These are phyloP conservation scores for Caenorhabditis japonica DNA, from an alignment of 2,888 invertebrate genomes.

Conservation along the genomic window DNA sequence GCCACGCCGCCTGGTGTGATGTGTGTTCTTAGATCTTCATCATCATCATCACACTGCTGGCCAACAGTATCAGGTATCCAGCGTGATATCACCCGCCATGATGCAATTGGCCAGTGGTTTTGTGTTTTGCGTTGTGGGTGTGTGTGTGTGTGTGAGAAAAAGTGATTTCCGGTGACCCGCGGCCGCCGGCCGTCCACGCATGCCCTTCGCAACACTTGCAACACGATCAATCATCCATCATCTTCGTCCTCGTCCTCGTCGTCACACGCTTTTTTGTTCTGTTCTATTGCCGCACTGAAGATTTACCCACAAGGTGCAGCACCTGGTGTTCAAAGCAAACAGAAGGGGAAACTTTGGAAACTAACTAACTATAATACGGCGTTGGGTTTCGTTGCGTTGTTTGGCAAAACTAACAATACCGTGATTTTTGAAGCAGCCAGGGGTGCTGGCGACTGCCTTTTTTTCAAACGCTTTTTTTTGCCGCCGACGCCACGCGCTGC, in stretches of 20 bases:
- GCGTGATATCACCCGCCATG: slow-evolving; percentile 46
- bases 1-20: too few species aligned
- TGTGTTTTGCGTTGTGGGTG: too few species aligned
- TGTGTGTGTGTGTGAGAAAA: too few species aligned
- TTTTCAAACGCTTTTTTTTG: too few species aligned
- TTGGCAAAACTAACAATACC: slow-evolving; percentile 28
- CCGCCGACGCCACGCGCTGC: too few species aligned
- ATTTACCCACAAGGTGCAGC: slow-evolving; percentile 6
- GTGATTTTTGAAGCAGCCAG: slow-evolving; percentile 32
- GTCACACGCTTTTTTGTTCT: slow-evolving; percentile 4
- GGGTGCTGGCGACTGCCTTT: too few species aligned
- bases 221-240: slow-evolving; percentile 2
- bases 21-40: slow-evolving; percentile 48
- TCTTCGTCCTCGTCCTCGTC: too few species aligned
- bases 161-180: too few species aligned
- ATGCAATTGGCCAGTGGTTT: slow-evolving; percentile 43
- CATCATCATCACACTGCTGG: too few species aligned
- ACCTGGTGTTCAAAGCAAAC: slow-evolving; percentile 43
- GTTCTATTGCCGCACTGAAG: slow-evolving; percentile 7
- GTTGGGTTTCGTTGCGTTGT: too few species aligned
- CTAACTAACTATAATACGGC: slow-evolving; percentile 31
- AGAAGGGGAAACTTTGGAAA: slow-evolving; percentile 22
- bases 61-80: slow-evolving; percentile 41
- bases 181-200: too few species aligned
- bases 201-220: too few species aligned